These are phyloP conservation scores for Bolinopsis microptera DNA, from an alignment of 37 sponge, comb jelly and placozoan species.

Conservation along the genomic window DNA sequence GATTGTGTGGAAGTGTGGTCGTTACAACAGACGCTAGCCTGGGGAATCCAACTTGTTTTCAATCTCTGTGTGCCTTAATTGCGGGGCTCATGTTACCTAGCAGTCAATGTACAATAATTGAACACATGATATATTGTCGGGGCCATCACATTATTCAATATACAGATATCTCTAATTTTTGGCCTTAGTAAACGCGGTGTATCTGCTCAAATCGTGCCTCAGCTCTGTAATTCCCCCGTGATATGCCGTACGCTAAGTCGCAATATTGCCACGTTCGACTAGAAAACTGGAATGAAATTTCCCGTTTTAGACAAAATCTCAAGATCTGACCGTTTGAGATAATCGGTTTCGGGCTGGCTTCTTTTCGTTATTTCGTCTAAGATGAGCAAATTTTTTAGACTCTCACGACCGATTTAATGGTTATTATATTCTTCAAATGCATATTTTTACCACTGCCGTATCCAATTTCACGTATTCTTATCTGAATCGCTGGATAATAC, in stretches of 20 bases:
- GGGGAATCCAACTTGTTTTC: background rate
- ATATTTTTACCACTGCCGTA: background rate
- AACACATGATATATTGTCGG: background rate
- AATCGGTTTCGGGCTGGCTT: background rate
- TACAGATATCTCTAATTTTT: too few species aligned
- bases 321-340: background rate
- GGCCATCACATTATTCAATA: too few species aligned
- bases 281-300: background rate
- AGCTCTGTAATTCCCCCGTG: background rate
- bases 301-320: background rate
- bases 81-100: background rate
- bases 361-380: background rate
- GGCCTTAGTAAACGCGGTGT: too few species aligned
- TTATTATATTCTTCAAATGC: background rate
- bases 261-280: background rate
- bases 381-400: background rate
- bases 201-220: background rate
- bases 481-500: background rate
- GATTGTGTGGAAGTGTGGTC: background rate
- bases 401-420: background rate
- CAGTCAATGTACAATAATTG: background rate
- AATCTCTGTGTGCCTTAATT: constrained; percentile 3
- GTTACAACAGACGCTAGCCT: background rate
- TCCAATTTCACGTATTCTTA: background rate
- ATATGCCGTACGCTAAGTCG: background rate